phyloP scores from a whole-genome alignment of 1,140 invertebrate genomes.

The Phenacoccus solenopsis region DNA sequence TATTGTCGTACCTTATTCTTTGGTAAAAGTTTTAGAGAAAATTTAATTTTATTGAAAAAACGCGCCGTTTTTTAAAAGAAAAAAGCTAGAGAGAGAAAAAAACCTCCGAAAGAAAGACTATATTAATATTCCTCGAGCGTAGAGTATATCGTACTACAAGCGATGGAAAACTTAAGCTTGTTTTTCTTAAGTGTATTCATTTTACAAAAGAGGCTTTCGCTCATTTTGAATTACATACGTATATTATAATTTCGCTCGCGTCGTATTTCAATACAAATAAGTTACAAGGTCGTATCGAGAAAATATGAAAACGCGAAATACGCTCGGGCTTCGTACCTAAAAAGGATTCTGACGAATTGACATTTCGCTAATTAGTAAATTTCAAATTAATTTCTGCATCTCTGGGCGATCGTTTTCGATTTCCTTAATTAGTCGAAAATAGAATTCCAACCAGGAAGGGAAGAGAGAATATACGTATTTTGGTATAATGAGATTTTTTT shows the following conservation, averaged over 20 bases:
- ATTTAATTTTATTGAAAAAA: constrained; percentile 4
- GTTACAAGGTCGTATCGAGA: neutral
- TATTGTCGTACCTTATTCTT: neutral
- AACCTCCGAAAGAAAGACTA: neutral
- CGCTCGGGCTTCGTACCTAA: neutral
- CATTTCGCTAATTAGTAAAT: neutral
- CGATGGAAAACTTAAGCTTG: neutral
- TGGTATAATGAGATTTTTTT: too few species aligned
- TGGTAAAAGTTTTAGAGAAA: neutral
- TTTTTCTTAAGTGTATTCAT: constrained; percentile 3
- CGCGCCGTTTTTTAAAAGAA: too few species aligned
- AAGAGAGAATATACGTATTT: too few species aligned
- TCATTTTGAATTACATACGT: neutral
- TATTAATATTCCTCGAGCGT: constrained; percentile 1
- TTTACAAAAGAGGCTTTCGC: neutral
- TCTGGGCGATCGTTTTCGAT: neutral
- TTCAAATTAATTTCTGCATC: neutral
- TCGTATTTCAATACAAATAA: neutral
- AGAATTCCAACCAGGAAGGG: too few species aligned
- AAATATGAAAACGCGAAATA: neutral
- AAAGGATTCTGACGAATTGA: too few species aligned
- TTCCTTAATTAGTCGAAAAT: neutral
- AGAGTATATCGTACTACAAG: neutral
- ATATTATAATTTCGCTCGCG: too few species aligned
- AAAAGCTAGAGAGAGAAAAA: too few species aligned